Evolutionary conservation across 2,888 invertebrate species (phyloP).

Genomic region (Cheilosia soror): DNA sequence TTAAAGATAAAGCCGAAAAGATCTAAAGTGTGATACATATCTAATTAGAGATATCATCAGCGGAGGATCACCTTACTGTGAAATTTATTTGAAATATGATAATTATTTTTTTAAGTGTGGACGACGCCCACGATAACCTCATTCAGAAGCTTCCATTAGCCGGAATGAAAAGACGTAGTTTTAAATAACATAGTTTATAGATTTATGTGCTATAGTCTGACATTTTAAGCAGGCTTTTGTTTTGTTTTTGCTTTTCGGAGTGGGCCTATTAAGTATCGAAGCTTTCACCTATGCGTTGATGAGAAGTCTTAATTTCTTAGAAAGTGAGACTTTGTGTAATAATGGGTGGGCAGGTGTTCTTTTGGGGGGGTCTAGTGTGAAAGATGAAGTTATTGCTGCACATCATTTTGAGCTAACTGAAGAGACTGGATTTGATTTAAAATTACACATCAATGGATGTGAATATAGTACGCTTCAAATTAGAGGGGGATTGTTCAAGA

Average conservation of each 20-base stretch:
- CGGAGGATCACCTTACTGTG: slow-evolving; percentile 39
- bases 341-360: too few relatives aligned
- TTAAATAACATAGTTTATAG: slow-evolving; percentile 2
- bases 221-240: slow-evolving; percentile 38
- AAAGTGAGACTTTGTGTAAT: background rate
- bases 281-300: slow-evolving; percentile 31
- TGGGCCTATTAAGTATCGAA: slow-evolving; percentile 25
- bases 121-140: slow-evolving; percentile 28
- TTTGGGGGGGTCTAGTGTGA: too few relatives aligned
- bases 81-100: slow-evolving; percentile 62
- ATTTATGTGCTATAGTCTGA: slow-evolving; percentile 43
- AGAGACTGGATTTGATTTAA: too few relatives aligned
- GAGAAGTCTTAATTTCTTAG: slow-evolving; percentile 18
- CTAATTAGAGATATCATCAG: slow-evolving; percentile 52
- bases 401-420: too few relatives aligned
- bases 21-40: slow-evolving; percentile 46
- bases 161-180: slow-evolving; percentile 15
- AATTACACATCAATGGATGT: too few relatives aligned
- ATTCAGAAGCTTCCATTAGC: slow-evolving; percentile 45
- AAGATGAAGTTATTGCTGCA: too few relatives aligned
- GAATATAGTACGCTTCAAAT: too few relatives aligned
- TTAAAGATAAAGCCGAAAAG: slow-evolving; percentile 28
- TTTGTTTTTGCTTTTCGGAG: slow-evolving; percentile 10
- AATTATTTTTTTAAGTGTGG: slow-evolving; percentile 50
- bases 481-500: too few relatives aligned